Conservation (phyloP, 2,797 vertebrate species). For the Diceros bicornis region DNA sequence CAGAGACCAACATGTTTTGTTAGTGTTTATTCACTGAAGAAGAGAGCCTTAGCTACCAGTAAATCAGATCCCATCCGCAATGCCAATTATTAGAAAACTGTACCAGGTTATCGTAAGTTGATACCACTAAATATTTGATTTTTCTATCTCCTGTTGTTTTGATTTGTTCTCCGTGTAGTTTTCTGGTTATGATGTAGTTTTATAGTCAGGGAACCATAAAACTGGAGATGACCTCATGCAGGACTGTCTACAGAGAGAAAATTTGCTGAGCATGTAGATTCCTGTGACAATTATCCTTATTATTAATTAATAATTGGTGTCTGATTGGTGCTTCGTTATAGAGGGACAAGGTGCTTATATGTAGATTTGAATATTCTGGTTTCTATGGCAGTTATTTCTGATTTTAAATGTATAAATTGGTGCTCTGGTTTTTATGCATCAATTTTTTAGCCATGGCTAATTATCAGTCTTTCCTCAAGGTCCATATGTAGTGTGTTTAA, state of each 20-base stretch:
- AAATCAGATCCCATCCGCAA: background rate
- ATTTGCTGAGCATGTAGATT: background rate
- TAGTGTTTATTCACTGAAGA: background rate
- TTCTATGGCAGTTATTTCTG: slow-evolving; percentile 3
- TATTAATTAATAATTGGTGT: background rate
- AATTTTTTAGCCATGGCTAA: background rate
- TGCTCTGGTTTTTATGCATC: background rate
- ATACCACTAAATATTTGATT: background rate
- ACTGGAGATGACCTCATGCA: background rate
- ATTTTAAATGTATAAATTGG: slow-evolving; percentile 13
- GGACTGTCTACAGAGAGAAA: background rate
- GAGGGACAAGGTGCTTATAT: background rate
- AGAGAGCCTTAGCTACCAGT: background rate
- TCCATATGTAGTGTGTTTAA: slow-evolving; percentile 36
- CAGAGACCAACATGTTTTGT: background rate
- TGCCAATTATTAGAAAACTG: background rate
- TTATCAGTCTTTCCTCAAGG: background rate
- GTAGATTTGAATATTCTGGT: background rate
- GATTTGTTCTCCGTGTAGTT: background rate
- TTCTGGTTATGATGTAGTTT: background rate
- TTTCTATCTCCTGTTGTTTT: background rate
- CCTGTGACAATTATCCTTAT: background rate
- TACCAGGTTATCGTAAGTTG: background rate
- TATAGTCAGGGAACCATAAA: background rate
- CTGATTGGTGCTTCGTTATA: background rate